A percentile compares a stretch with the other conserved stretches of the same genome.
These are phyloP conservation scores for Cherax destructor DNA, from an alignment of 1,140 invertebrate species.

Conservation along the genomic window DNA sequence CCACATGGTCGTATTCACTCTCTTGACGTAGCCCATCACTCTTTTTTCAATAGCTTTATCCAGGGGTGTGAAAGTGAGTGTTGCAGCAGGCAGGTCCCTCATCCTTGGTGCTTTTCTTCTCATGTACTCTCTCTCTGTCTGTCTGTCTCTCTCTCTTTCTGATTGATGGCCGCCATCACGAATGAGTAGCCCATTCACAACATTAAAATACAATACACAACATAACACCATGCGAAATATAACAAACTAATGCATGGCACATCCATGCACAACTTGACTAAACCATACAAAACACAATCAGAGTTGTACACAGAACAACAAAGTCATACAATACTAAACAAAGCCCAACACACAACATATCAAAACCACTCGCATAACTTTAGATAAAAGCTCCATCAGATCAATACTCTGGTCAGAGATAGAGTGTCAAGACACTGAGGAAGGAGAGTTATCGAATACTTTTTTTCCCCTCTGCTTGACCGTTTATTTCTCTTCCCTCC, in stretches of 20 bases:
- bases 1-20: slow-evolving; percentile 15
- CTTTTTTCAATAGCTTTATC: slow-evolving; percentile 33
- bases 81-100: not conserved
- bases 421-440: slow-evolving; percentile 14
- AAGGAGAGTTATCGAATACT: not conserved
- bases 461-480: not conserved
- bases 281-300: not conserved
- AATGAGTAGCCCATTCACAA: too few relatives aligned
- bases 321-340: too few relatives aligned
- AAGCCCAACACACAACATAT: too few relatives aligned
- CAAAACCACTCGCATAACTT: too few relatives aligned
- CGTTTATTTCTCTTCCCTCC: not conserved
- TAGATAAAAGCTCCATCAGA: not conserved
- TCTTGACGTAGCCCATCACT: not conserved
- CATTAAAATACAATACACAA: too few relatives aligned
- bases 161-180: too few relatives aligned
- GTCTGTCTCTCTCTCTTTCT: not conserved
- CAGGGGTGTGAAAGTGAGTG: slow-evolving; percentile 25
- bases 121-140: not conserved
- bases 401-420: not conserved
- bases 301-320: too few relatives aligned
- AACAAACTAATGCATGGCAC: too few relatives aligned
- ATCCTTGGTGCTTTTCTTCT: not conserved
- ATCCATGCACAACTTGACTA: not conserved
- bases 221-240: too few relatives aligned